Conservation (phyloP, 1,140 invertebrate species). For the Hypsibius dujardini region DNA sequence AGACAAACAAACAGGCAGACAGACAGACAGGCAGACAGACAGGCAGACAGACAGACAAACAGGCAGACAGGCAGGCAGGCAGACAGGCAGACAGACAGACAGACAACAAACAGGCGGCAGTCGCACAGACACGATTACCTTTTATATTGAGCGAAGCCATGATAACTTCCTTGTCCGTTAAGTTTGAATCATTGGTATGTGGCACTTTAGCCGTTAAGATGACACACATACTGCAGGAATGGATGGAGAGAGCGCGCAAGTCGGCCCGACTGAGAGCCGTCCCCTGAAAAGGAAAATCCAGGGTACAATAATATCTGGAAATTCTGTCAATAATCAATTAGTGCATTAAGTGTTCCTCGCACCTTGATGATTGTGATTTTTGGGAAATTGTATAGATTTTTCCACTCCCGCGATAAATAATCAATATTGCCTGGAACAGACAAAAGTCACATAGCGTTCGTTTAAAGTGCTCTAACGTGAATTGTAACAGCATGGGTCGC, state of each 20-base stretch:
- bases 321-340: too few species aligned
- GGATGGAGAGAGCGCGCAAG: not conserved
- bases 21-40: too few species aligned
- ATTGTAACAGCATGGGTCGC: too few species aligned
- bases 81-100: too few species aligned
- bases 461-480: too few species aligned
- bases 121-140: not conserved
- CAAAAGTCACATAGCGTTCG: not conserved
- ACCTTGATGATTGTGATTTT: not conserved
- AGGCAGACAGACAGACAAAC: too few species aligned
- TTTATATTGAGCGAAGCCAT: constrained; percentile 6
- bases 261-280: not conserved
- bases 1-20: too few species aligned
- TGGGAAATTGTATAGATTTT: constrained; percentile 10
- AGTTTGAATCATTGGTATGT: not conserved
- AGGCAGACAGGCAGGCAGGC: too few species aligned
- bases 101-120: too few species aligned
- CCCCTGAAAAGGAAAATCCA: not conserved
- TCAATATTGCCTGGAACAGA: not conserved
- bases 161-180: constrained; percentile 6
- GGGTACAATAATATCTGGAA: not conserved
- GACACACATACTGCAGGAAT: not conserved
- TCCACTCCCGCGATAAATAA: not conserved
- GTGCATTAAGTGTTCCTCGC: not conserved
- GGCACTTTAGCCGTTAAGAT: not conserved